Percentiles rank a stretch among this genome's conserved stretches.
phyloP scores from a whole-genome alignment of 2,113 vertebrate species.

The Anoplopoma fimbria region DNA sequence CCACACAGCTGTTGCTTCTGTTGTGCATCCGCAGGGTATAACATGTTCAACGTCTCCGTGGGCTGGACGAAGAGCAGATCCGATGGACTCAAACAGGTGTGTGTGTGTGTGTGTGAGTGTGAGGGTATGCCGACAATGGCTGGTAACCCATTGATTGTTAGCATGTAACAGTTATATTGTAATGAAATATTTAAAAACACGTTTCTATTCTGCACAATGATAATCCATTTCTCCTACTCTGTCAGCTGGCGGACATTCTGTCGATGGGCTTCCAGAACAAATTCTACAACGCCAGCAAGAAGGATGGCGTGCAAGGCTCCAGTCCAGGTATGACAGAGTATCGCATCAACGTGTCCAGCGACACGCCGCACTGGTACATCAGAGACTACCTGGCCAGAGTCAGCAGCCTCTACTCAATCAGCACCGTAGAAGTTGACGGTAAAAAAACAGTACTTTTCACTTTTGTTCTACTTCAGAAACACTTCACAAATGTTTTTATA shows the following conservation, averaged over 20 bases:
- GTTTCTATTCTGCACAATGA: neutral
- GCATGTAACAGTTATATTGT: neutral
- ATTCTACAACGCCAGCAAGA: constrained; percentile 81
- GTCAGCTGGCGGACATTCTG: constrained; percentile 80
- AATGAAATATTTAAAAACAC: neutral
- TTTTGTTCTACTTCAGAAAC: neutral
- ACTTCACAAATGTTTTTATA: neutral
- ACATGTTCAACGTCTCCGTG: constrained; percentile 85
- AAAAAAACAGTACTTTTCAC: constrained; percentile 8
- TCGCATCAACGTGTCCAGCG: constrained; percentile 85
- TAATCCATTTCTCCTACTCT: neutral
- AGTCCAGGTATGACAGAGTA: constrained; percentile 64
- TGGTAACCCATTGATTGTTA: neutral
- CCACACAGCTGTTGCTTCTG: constrained; percentile 16
- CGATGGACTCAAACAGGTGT: constrained; percentile 75
- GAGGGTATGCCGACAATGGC: neutral
- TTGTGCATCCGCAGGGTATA: constrained; percentile 77
- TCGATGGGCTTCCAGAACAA: constrained; percentile 84
- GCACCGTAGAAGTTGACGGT: constrained; percentile 79
- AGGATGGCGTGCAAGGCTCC: constrained; percentile 4
- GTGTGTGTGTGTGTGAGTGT: constrained; percentile 12
- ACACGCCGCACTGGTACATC: constrained; percentile 88
- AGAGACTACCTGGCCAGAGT: constrained; percentile 83
- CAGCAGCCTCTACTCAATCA: constrained; percentile 75
- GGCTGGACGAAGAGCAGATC: constrained; percentile 66